Percentiles rank a stretch among this genome's conserved stretches.
phyloP scores from a whole-genome alignment of 2,797 vertebrate species.

The Hippocampus kuda region DNA sequence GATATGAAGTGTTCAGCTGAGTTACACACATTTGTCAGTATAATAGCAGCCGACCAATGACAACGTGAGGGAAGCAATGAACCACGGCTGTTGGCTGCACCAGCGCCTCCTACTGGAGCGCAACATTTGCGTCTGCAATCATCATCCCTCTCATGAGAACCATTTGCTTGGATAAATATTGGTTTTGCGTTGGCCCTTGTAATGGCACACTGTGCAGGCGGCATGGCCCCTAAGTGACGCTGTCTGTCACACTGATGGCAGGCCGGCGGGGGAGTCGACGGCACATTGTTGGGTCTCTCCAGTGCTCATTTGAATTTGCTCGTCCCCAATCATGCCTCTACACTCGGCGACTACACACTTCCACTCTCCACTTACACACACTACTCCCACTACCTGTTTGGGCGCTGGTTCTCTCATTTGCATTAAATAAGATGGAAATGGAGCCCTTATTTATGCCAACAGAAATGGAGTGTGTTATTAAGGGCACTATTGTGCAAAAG shows the following conservation, averaged over 20 bases:
- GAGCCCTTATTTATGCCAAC: conserved; percentile 75
- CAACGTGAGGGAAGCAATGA: conserved; percentile 5
- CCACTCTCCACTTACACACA: conserved; percentile 60
- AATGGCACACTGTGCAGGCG: conserved; percentile 57
- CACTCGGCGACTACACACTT: conserved; percentile 57
- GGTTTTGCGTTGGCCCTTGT: conserved; percentile 60
- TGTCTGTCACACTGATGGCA: conserved; percentile 63
- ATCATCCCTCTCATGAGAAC: conserved; percentile 59
- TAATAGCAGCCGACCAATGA: conserved; percentile 16
- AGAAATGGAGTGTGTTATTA: conserved; percentile 74
- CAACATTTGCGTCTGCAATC: conserved; percentile 48
- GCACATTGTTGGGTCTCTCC: conserved; percentile 65
- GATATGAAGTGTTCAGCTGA: background rate
- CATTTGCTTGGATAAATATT: conserved; percentile 69
- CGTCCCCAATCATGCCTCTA: conserved; percentile 61
- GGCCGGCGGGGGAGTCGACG: conserved; percentile 66
- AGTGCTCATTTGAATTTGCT: conserved; percentile 66
- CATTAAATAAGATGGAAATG: conserved; percentile 75
- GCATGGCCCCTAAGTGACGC: conserved; percentile 56
- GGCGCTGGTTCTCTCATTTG: conserved; percentile 63
- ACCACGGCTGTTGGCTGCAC: conserved; percentile 18
- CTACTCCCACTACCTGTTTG: conserved; percentile 70
- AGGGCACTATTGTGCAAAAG: conserved; percentile 72
- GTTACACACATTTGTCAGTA: background rate
- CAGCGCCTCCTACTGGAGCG: conserved; percentile 41